Conservation (phyloP, 2,888 invertebrate genomes). For the Temnothorax ravouxi region DNA sequence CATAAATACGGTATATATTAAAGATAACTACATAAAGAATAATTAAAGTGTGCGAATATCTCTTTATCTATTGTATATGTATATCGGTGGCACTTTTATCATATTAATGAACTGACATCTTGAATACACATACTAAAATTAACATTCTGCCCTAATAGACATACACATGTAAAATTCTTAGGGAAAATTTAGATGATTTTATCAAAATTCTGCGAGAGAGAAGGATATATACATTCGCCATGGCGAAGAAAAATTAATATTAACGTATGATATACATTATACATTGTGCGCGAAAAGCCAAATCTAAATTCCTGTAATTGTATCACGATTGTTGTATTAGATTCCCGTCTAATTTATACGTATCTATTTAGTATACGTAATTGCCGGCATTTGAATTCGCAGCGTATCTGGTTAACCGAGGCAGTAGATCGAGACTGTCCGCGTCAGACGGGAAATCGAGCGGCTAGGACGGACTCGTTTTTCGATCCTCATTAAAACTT, state of each 20-base stretch:
- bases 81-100: not conserved
- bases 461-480: not conserved
- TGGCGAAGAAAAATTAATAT: not conserved
- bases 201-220: no score
- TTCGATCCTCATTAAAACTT: conserved; percentile 74
- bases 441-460: conserved; percentile 31
- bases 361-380: conserved; percentile 11
- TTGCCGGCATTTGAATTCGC: conserved; percentile 2
- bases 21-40: not conserved
- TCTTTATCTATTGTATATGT: not conserved
- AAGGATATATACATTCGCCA: no score
- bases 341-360: conserved; percentile 14
- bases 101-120: not conserved
- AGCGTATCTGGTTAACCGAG: not conserved
- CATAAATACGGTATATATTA: not conserved
- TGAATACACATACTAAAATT: not conserved
- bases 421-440: not conserved
- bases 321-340: not conserved
- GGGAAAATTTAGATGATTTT: not conserved
- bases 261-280: not conserved
- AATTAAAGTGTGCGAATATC: not conserved
- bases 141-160: not conserved
- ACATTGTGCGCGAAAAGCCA: not conserved
- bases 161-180: not conserved
- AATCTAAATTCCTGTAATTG: not conserved